Evolutionary conservation across 2,888 invertebrate species (phyloP).

Genomic region (Aleiodes testaceus): DNA sequence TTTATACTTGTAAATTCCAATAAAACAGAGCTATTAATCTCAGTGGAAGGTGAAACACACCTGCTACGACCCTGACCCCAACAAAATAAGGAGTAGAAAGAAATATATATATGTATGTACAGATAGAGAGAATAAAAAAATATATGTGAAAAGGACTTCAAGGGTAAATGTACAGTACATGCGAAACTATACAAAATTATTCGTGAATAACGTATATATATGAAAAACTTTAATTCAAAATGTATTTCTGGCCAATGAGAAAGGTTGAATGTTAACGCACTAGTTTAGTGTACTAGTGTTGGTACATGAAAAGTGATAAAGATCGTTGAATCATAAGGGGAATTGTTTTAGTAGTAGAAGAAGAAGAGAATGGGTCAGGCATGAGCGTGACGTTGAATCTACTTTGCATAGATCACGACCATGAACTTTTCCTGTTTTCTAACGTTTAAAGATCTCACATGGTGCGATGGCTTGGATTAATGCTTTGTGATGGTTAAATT

Average conservation of each 20-base stretch:
- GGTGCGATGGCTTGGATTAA: not conserved
- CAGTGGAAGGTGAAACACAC: constrained; percentile 18
- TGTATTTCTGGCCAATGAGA: constrained; percentile 29
- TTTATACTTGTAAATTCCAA: constrained; percentile 8
- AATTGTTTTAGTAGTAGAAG: not conserved
- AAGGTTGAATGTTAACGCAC: constrained; percentile 26
- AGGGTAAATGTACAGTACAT: constrained; percentile 11
- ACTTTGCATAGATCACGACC: constrained; percentile 56
- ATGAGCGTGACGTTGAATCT: constrained; percentile 49
- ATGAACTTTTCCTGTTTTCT: constrained; percentile 50
- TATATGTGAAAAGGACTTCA: constrained; percentile 15
- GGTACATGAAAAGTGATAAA: constrained; percentile 22
- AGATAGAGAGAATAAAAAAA: not conserved
- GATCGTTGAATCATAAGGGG: constrained; percentile 35
- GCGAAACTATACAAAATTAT: constrained; percentile 5
- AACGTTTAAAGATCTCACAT: constrained; percentile 9
- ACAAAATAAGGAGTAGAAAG: not conserved
- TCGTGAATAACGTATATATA: constrained; percentile 8
- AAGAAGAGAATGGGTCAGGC: constrained; percentile 38
- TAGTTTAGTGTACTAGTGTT: not conserved
- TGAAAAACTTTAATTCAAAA: constrained; percentile 11
- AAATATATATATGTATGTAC: too few species aligned
- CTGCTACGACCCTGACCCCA: constrained; percentile 20
- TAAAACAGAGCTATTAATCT: constrained; percentile 24
- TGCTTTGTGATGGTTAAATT: constrained; percentile 10